A percentile compares a stretch with the other conserved stretches of the same genome.
phyloP scores from a whole-genome alignment of 2,888 invertebrate genomes.

The Habrosyne pyritoides region DNA sequence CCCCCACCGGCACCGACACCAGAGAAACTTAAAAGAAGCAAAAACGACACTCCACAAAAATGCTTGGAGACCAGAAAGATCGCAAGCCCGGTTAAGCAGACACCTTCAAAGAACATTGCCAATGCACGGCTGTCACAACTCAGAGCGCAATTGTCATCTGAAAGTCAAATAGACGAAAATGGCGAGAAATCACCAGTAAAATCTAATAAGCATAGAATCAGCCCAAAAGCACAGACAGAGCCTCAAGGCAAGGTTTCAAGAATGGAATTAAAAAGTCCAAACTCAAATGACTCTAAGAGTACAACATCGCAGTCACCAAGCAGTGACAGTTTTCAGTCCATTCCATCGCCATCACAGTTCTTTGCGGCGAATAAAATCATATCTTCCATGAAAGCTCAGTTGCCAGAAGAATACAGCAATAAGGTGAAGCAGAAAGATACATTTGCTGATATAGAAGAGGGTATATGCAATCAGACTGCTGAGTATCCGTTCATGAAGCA shows the following conservation, averaged over 20 bases:
- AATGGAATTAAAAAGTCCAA: conserved; percentile 51
- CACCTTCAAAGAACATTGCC: conserved; percentile 55
- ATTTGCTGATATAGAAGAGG: conserved; percentile 75
- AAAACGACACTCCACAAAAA: conserved; percentile 34
- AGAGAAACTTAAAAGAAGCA: conserved; percentile 30
- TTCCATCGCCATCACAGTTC: conserved; percentile 73
- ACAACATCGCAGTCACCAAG: conserved; percentile 58
- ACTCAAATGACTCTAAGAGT: conserved; percentile 50
- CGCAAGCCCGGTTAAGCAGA: conserved; percentile 17
- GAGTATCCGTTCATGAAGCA: conserved; percentile 74
- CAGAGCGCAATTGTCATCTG: conserved; percentile 50
- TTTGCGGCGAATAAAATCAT: conserved; percentile 76
- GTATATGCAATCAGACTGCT: conserved; percentile 69
- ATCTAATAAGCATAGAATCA: conserved; percentile 32
- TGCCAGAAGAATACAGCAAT: conserved; percentile 66
- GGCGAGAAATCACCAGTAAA: conserved; percentile 41
- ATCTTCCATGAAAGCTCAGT: conserved; percentile 75
- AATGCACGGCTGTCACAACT: conserved; percentile 58
- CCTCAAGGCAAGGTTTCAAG: conserved; percentile 37
- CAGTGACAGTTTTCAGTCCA: conserved; percentile 64
- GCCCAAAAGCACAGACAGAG: conserved; percentile 39
- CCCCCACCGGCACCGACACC: conserved; percentile 38
- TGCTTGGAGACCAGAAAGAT: conserved; percentile 27
- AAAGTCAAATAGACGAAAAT: conserved; percentile 44
- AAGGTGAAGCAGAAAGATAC: conserved; percentile 67